Conservation (phyloP, 1,140 invertebrate genomes). For the Sarcophaga bullata region DNA sequence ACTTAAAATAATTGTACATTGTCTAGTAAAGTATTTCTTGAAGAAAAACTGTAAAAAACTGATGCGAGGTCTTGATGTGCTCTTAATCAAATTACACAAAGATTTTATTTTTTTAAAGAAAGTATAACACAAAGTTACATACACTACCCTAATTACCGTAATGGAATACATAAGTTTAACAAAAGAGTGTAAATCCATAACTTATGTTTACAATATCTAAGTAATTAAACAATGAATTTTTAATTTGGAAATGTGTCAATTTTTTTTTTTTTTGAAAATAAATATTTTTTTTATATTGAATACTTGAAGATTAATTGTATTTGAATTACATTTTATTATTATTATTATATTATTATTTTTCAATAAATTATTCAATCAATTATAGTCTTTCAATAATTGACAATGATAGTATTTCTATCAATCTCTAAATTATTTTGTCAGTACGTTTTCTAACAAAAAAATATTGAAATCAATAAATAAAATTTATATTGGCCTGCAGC, state of each 20-base stretch:
- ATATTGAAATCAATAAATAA: background rate
- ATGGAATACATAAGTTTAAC: too few relatives aligned
- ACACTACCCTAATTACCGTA: too few relatives aligned
- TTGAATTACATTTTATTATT: background rate
- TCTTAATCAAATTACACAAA: too few relatives aligned
- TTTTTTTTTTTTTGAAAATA: background rate
- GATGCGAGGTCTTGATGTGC: too few relatives aligned
- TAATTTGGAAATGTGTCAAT: background rate
- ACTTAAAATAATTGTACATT: too few relatives aligned
- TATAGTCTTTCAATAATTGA: background rate
- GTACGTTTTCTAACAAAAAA: background rate
- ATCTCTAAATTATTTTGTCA: background rate
- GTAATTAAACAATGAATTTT: too few relatives aligned
- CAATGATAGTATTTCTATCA: background rate
- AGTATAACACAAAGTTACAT: too few relatives aligned
- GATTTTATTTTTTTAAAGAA: too few relatives aligned
- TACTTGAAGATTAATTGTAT: background rate
- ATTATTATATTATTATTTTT: background rate
- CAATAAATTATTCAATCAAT: background rate
- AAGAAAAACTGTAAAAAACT: too few relatives aligned
- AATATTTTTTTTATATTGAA: conserved; percentile 4
- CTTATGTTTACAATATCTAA: too few relatives aligned
- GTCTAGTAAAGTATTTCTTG: too few relatives aligned
- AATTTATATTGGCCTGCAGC: background rate
- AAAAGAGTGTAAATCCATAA: too few relatives aligned